phyloP scores from a whole-genome alignment of 2,113 vertebrate species.

The Garra rufa region DNA sequence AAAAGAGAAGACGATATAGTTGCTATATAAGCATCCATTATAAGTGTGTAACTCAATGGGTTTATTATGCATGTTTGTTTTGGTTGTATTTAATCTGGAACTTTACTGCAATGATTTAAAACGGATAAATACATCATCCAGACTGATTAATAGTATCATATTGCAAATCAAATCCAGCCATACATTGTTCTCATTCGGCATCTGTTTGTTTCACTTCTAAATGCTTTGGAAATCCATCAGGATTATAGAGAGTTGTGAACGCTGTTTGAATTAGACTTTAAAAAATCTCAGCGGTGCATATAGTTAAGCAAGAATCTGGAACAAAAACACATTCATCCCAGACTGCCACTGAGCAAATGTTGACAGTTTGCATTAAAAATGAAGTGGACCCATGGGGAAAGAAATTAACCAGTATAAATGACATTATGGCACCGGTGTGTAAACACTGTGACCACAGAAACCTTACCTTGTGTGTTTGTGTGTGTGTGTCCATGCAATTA shows the following conservation, averaged over 20 bases:
- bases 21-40: not conserved
- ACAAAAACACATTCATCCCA: not conserved
- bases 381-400: not conserved
- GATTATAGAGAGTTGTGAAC: not conserved
- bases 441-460: not conserved
- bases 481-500: not conserved
- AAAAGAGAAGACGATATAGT: not conserved
- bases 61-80: not conserved
- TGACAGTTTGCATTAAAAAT: not conserved
- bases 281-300: not conserved
- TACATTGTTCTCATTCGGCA: not conserved
- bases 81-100: not conserved
- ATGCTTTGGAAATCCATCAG: not conserved
- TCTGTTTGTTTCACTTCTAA: not conserved
- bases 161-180: not conserved
- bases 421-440: not conserved
- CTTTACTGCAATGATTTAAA: not conserved
- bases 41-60: not conserved
- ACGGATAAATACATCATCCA: not conserved
- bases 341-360: not conserved
- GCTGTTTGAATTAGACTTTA: not conserved
- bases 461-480: not conserved
- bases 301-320: constrained; percentile 1
- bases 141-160: not conserved
- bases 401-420: not conserved